Evolutionary conservation across 2,113 vertebrate genomes (phyloP).

Genomic region (Carassius carassius): DNA sequence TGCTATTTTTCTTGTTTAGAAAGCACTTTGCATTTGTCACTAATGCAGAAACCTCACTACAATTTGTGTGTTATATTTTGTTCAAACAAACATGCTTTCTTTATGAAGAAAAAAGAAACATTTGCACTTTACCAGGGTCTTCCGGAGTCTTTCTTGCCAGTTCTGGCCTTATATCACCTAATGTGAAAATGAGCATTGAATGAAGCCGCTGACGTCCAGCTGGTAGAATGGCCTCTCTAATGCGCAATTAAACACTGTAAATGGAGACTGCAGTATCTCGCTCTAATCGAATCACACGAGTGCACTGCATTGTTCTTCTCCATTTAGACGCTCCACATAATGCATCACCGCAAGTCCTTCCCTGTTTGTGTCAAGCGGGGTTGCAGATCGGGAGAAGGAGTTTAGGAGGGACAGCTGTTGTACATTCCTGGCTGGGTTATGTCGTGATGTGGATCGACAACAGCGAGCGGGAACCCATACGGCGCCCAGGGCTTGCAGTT

Average conservation of each 20-base stretch:
- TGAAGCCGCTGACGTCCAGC: slow-evolving; percentile 49
- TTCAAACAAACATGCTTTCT: slow-evolving; percentile 33
- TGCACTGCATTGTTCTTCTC: slow-evolving; percentile 52
- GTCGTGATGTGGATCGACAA: slow-evolving; percentile 65
- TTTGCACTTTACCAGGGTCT: slow-evolving; percentile 26
- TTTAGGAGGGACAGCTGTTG: slow-evolving; percentile 71
- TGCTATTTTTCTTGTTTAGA: background rate
- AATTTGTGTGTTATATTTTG: slow-evolving; percentile 4
- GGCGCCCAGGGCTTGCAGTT: slow-evolving; percentile 63
- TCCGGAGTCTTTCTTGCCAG: slow-evolving; percentile 3
- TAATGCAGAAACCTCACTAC: slow-evolving; percentile 22
- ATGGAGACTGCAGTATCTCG: slow-evolving; percentile 50
- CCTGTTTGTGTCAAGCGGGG: background rate
- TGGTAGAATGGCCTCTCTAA: slow-evolving; percentile 47
- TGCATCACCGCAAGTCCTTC: slow-evolving; percentile 46
- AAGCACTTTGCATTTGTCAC: background rate
- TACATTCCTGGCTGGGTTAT: slow-evolving; percentile 72
- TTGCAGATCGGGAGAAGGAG: slow-evolving; percentile 17
- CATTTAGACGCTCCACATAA: slow-evolving; percentile 57
- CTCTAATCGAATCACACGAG: slow-evolving; percentile 55
- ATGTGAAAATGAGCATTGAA: slow-evolving; percentile 52
- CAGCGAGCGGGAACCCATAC: slow-evolving; percentile 66
- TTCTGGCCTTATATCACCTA: slow-evolving; percentile 30
- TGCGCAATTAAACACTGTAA: slow-evolving; percentile 62
- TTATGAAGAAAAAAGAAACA: background rate